Evolutionary conservation across 2,797 vertebrate genomes (phyloP), one percentile per base, ranked within the genome.

Genomic region (Tapera naevia): DNA sequence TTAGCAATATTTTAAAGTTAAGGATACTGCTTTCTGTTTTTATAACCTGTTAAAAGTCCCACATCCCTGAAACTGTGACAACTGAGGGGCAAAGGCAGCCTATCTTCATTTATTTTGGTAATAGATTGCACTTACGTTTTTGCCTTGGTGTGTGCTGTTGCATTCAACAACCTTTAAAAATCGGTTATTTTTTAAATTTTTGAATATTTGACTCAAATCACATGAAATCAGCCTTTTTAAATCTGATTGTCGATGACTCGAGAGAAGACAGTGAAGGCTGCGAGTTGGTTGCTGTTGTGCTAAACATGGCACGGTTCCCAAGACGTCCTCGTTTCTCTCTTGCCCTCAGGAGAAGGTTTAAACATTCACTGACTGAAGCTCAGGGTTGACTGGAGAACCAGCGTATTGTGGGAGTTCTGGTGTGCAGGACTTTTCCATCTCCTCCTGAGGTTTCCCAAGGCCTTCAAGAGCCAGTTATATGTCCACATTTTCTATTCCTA

Each of bases 271-370:
- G 35, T 9, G 33, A 56, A 33, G 48, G 62, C 78, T 46, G 57
- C 1, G 7, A 11, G 58, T 11, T 43, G 32, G 22, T 67, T 61
- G 71, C 65, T 51, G 27, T n/a, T 46, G 45, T 45, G 74, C 83
- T 57, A 0, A 17, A 6, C 13, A 0, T n/a, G 57, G 50, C 54
- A 24, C 4, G 1, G 17, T 39, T 82, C 61, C 64, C 0, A 0
- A 64, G 79, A 12, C 30, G 45, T 30, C 64, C 43, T 83, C 7
- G 3, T 57, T 67, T 74, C 65, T 61, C 32, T 54, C 13, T 33
- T 85, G 54, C 27, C 58, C 57, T 83, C 69, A 14, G 35, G 54
- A 73, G 75, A 35, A 70, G 37, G 21, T 83, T 67, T 65, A 51
- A 84, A 70, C 51, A 17, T 72, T 70, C 83, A 24, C 71, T 78